Evolutionary conservation across 2,113 vertebrate species (phyloP), one percentile per base, ranked within the genome.

Genomic region (Lasiurus cinereus): DNA sequence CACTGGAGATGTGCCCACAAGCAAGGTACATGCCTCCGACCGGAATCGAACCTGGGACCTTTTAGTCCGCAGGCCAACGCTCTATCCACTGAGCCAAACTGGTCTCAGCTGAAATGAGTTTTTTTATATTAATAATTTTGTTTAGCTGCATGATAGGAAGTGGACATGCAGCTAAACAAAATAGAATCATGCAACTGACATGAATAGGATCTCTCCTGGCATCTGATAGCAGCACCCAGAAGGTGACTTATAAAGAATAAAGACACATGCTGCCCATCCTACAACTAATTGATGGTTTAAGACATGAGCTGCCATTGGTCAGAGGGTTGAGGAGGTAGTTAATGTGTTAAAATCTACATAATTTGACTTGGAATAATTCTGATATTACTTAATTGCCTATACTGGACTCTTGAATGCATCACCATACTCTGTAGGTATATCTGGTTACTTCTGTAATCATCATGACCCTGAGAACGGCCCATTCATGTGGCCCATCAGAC

Each of bases 351-450:
- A 92, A 73, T 86, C 39, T 69, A 50, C 2, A 39, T 83, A 54
- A 88, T 43, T 91, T 85, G 36, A 94, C 79, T 82, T 79, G 36
- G 22, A 79, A 31, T 80, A 62, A 59, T 83, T 73, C 83, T 94
- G 46, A 52, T 67, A 39, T 54, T 43, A 52, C 64, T 74, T 83
- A 83, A 59, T 27, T 86, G 36, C 22, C 1, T 80, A 16, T 52
- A 39, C 33, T 76, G 22, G 73, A 94, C 10, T 4, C 24, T 80
- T 46, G 79, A 39, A 78, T 70, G 31, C 3, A 27, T 80, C 36
- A 77, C 4, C 15, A 3, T 15, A 64, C 29, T 90, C 56, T 11
- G 11, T 2, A 83, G 56, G 33, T 72, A 31, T 3, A 56, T 1
- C 12, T 54, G 70, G 80, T 80, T 77, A 36, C 8, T n/a, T 82